Conservation (phyloP, 92 coral and sea anemone genomes). For the Metridium senile region DNA sequence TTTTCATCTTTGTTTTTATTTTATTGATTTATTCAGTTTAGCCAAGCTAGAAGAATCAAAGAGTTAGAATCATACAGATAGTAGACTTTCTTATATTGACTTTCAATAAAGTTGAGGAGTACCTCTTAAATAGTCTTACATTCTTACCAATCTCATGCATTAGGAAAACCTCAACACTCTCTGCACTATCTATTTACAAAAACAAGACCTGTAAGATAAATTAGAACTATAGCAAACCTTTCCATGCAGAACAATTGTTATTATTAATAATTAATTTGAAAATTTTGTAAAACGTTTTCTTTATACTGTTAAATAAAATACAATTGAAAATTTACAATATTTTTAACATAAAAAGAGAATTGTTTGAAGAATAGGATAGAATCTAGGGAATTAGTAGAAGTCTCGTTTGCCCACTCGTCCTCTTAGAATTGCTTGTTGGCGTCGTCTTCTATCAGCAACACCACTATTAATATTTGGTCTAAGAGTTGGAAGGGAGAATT, state of each 20-base stretch:
- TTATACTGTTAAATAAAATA: background rate
- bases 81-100: no score
- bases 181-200: background rate
- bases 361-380: background rate
- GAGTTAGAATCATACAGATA: background rate
- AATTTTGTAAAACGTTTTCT: background rate
- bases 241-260: background rate
- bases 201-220: background rate
- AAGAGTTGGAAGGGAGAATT: slow-evolving; percentile 85
- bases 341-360: background rate
- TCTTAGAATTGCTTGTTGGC: slow-evolving; percentile 94
- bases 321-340: background rate
- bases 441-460: slow-evolving; percentile 83
- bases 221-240: background rate
- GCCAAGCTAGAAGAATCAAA: background rate
- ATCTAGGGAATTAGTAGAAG: slow-evolving; percentile 20
- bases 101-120: no score
- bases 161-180: background rate
- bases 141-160: background rate
- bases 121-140: background rate
- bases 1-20: background rate
- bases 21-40: no score
- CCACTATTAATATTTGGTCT: slow-evolving; percentile 82
- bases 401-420: slow-evolving; percentile 75
- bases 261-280: background rate